Base-by-base conservation (phyloP, 2,888 invertebrate species). In the Erannis defoliaria region DNA sequence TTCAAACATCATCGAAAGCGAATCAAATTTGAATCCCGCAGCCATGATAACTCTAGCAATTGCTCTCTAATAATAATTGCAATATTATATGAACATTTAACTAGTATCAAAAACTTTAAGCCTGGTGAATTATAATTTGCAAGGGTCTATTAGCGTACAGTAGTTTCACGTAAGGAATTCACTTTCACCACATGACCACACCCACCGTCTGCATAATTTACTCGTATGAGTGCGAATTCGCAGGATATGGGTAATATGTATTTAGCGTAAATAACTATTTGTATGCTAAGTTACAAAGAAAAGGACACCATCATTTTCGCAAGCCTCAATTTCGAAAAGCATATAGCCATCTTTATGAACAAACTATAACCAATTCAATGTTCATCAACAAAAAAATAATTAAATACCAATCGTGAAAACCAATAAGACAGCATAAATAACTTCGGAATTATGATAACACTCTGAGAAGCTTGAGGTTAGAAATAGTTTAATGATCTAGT, bases 151-250 rank as follows among this genome's bases (percentile, higher is more conserved):
- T 71, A 70, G 61, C 60, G 48, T 42, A 48, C 33, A 48, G 48
- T 37, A 38, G 55, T 67, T 69, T 67, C 69, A 59, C 64, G 56
- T 12, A 38, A 55, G 77, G 82, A 78, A 83, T 84, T 67, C 76
- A 81, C 84, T 84, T 83, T 84, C 84, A 69, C 81, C 68, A 46
- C 85, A 71, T 78, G 68, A 49, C 51, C 74, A 62, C 75, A 69
- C 76, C 74, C 72, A 50, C 40, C 48, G 55, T 56, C 19, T 64
- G 58, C 55, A 67, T 70, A 66, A 61, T 56, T 58, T 62, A 5
- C 65, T 57, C 57, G 37, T 51, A 49, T 55, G 29, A 23, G 38
- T 54, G 48, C 14, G 5, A 54, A 35, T 53, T 43, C 14, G 18
- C 38, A 61, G 55, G 43, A 50, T 60, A 48, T 18, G 0, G 21